Evolutionary conservation across 2,888 invertebrate genomes (phyloP).

Genomic region (Conomelus anceps): DNA sequence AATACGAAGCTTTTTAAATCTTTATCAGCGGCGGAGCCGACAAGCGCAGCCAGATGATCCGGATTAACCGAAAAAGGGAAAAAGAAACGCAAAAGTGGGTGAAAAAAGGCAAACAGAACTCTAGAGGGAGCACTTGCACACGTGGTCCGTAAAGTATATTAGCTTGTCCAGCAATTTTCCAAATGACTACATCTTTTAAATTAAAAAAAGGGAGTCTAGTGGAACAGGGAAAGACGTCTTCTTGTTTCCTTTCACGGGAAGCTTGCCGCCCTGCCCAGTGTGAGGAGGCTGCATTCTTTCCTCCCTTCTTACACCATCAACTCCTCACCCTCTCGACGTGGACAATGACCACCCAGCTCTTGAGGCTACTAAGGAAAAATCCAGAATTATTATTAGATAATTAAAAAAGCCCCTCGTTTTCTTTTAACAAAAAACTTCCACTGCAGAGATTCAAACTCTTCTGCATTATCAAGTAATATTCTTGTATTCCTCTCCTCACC

Average conservation of each 20-base stretch:
- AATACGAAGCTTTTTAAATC: not conserved
- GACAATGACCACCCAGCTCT: not conserved
- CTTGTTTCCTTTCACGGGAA: not conserved
- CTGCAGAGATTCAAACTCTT: not conserved
- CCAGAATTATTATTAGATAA: not conserved
- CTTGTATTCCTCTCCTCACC: not conserved
- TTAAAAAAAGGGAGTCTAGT: constrained; percentile 17
- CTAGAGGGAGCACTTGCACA: not conserved
- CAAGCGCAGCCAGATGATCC: not conserved
- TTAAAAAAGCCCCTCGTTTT: not conserved
- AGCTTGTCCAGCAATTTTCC: constrained; percentile 25
- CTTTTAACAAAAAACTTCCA: not conserved
- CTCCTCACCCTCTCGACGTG: not conserved
- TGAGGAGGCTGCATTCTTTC: not conserved
- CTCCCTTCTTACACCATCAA: not conserved
- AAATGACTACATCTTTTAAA: constrained; percentile 27
- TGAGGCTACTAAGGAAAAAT: not conserved
- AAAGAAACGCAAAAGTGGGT: not conserved
- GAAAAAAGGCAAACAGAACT: not conserved
- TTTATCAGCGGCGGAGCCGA: not conserved
- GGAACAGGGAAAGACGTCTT: not conserved
- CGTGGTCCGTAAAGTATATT: not conserved
- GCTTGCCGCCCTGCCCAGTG: not conserved
- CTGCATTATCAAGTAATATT: not conserved
- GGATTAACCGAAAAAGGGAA: not conserved